phyloP scores from a whole-genome alignment of 2,888 invertebrate genomes.

The Polydrusus tereticollis region DNA sequence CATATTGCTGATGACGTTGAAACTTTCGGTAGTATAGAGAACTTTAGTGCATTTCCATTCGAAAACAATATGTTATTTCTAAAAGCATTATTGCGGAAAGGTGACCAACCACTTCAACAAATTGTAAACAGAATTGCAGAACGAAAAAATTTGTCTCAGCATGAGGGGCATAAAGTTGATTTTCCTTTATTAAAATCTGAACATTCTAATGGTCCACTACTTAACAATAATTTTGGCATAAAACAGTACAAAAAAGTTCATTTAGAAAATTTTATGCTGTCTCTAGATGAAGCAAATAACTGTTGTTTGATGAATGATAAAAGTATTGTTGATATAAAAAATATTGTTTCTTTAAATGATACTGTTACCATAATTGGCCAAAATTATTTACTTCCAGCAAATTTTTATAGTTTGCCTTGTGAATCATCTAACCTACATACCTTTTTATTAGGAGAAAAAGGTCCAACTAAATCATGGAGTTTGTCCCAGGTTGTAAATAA shows the following conservation, averaged over 20 bases:
- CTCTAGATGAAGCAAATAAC: not conserved
- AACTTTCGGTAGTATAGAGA: not conserved
- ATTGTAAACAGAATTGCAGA: not conserved
- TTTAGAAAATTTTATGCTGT: not conserved
- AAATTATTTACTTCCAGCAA: not conserved
- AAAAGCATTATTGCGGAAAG: not conserved
- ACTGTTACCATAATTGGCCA: not conserved
- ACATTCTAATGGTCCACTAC: not conserved
- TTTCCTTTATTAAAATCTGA: not conserved
- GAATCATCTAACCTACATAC: not conserved
- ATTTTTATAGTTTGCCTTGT: not conserved
- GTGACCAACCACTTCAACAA: not conserved
- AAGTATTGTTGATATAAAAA: not conserved
- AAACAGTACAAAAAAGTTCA: not conserved
- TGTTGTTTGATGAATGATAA: not conserved
- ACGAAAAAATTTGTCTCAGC: not conserved
- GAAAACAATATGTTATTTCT: not conserved
- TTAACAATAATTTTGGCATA: not conserved
- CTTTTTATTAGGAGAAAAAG: too few relatives aligned
- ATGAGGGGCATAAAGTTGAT: too few relatives aligned
- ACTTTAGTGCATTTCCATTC: not conserved
- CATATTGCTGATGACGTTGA: constrained; percentile 26
- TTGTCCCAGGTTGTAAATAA: too few relatives aligned
- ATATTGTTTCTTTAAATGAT: not conserved
- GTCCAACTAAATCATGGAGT: too few relatives aligned